Base-by-base conservation (phyloP, 2,888 invertebrate genomes). In the Brenthis ino region DNA sequence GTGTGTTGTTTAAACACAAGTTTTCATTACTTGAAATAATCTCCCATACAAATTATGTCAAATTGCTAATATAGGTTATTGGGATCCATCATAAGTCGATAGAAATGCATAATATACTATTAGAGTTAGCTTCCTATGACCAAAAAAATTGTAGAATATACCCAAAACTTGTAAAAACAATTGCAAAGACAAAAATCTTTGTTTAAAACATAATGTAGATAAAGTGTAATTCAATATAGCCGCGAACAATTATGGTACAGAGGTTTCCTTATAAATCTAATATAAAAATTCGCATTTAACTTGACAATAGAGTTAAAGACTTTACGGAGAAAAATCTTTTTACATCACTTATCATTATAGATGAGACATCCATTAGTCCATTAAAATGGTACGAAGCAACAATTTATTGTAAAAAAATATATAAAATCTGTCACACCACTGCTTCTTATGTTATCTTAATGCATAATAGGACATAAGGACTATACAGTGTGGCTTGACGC, bases 331-430 rank as follows among this genome's bases (percentile, higher is more conserved):
- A 60, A 60, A 60, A 60, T 50, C 48, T 60, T 16, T 50, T 55
- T 66, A 53, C 53, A 58, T 58, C 33, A 33, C 66, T 55, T 55
- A 60, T 60, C 60, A 48, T 60, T 66, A 37, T 13, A 55, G 33
- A 20, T n/a, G 54, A 66, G 55, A 60, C 53, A 66, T 66, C 60
- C 60, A 66, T 60, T 66, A 66, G 28, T n/a, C 60, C 50, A 60
- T 60, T 60, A 66, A 60, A 66, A 33, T 55, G 60, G 60, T 60
- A 54, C 66, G 55, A 53, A 47, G 16, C 60, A 48, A 60, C 48
- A 60, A 60, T 33, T 14, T 48, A 53, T 16, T 66, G 60, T 60
- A 60, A 33, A 33, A 13, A 57, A 47, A 66, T 33, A 43, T 16
- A 48, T 28, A 16, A 24, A 54, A 60, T 54, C 48, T 11, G 54